Evolutionary conservation across 2,797 vertebrate species (phyloP).

Genomic region (Pyrocephalus nanus): DNA sequence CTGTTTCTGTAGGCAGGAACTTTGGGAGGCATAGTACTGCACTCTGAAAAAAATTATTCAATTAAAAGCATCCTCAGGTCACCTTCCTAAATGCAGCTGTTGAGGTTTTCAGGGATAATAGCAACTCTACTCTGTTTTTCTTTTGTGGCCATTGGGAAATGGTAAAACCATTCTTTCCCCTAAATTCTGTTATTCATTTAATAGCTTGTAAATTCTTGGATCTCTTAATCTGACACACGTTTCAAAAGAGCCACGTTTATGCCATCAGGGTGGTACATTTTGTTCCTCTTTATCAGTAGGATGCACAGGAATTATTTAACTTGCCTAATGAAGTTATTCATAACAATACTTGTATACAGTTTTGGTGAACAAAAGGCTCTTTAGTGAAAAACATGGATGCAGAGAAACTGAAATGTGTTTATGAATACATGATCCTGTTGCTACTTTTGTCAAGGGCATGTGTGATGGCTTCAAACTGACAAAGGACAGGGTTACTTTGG

Average conservation of each 20-base stretch:
- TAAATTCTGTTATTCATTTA: constrained; percentile 46
- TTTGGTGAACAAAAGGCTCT: not conserved
- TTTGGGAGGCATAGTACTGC: not conserved
- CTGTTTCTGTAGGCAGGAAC: constrained; percentile 13
- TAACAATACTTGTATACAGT: not conserved
- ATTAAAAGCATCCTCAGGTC: not conserved
- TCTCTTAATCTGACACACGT: constrained; percentile 11
- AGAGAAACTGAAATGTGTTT: not conserved
- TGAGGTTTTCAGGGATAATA: not conserved
- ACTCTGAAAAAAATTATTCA: not conserved
- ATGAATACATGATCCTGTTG: fast-evolving
- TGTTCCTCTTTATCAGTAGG: not conserved
- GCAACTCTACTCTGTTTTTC: not conserved
- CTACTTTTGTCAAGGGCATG: not conserved
- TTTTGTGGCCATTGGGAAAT: not conserved
- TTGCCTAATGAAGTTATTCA: not conserved
- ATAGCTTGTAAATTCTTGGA: constrained; percentile 20
- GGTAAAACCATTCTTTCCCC: not conserved
- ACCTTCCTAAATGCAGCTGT: not conserved
- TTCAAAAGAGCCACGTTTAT: not conserved
- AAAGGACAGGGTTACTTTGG: not conserved
- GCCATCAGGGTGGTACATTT: not conserved
- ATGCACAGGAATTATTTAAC: not conserved
- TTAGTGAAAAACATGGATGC: not conserved
- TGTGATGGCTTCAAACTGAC: not conserved